These are phyloP conservation scores for Xestia xanthographa DNA, from an alignment of 2,888 invertebrate genomes.

Conservation along the genomic window DNA sequence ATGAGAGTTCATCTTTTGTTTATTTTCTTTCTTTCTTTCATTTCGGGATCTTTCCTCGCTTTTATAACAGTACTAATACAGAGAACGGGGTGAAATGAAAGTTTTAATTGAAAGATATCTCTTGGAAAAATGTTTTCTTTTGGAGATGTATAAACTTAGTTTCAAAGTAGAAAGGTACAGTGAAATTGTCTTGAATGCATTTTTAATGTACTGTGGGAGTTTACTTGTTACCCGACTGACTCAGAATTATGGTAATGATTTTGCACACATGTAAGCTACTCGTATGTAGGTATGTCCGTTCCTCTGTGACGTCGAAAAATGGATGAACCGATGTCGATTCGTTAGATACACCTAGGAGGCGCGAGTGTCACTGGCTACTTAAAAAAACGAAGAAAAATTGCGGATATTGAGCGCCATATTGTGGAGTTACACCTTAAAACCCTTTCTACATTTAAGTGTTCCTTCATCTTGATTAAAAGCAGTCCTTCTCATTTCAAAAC, in stretches of 20 bases:
- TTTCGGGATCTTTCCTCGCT: conserved; percentile 21
- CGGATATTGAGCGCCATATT: too few relatives aligned
- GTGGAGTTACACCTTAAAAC: too few relatives aligned
- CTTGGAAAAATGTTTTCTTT: conserved; percentile 40
- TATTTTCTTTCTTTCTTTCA: conserved; percentile 43
- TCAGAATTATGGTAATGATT: too few relatives aligned
- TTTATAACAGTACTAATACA: conserved; percentile 45
- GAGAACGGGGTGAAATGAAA: conserved; percentile 54
- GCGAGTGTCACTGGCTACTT: too few relatives aligned
- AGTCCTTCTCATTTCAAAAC: neutral
- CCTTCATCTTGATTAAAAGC: neutral
- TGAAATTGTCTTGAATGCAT: neutral
- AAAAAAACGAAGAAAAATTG: too few relatives aligned
- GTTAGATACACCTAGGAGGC: too few relatives aligned
- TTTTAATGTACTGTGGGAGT: neutral
- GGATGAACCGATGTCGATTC: too few relatives aligned
- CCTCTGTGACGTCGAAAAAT: too few relatives aligned
- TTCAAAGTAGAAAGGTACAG: neutral
- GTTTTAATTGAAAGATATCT: conserved; percentile 62
- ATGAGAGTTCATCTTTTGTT: conserved; percentile 62
- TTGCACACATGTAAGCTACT: too few relatives aligned
- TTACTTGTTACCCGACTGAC: neutral
- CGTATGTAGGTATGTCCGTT: too few relatives aligned
- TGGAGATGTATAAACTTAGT: neutral
- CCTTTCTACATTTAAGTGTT: neutral